phyloP scores from a whole-genome alignment of 1,140 invertebrate species.

The Eueides isabella region DNA sequence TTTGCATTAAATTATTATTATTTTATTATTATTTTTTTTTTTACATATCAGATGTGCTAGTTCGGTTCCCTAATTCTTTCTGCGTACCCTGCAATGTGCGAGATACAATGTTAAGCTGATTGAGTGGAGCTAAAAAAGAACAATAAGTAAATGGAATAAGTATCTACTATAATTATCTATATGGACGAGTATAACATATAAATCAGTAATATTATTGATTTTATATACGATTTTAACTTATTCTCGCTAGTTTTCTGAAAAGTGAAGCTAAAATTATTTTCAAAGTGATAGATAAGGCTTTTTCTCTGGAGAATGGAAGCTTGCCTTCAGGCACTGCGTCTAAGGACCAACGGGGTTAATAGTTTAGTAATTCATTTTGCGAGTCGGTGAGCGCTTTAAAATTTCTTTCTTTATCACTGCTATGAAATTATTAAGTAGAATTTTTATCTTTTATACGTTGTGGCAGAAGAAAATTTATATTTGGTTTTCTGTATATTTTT shows the following conservation, averaged over 20 bases:
- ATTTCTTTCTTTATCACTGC: conserved; percentile 1
- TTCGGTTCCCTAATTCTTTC: no score
- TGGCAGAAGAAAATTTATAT: not conserved
- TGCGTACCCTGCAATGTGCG: no score
- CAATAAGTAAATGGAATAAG: no score
- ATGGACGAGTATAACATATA: no score
- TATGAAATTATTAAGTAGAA: not conserved
- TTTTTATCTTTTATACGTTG: not conserved
- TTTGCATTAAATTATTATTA: no score
- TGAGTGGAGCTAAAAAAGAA: no score
- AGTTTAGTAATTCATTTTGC: conserved; percentile 1
- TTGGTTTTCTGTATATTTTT: not conserved
- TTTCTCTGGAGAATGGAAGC: not conserved
- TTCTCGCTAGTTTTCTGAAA: not conserved
- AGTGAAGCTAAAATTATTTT: not conserved
- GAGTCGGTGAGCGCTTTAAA: not conserved
- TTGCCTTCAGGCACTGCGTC: conserved; percentile 2
- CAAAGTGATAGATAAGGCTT: conserved; percentile 1
- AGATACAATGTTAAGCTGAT: no score
- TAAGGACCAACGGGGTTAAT: not conserved
- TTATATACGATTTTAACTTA: not conserved
- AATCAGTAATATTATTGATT: not conserved
- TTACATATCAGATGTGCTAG: no score
- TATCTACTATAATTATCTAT: no score
- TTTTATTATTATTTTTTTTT: no score